Percentiles rank a stretch among this genome's conserved stretches.
These are phyloP conservation scores for Periparus ater DNA, from an alignment of 2,797 vertebrate species.

Conservation along the genomic window DNA sequence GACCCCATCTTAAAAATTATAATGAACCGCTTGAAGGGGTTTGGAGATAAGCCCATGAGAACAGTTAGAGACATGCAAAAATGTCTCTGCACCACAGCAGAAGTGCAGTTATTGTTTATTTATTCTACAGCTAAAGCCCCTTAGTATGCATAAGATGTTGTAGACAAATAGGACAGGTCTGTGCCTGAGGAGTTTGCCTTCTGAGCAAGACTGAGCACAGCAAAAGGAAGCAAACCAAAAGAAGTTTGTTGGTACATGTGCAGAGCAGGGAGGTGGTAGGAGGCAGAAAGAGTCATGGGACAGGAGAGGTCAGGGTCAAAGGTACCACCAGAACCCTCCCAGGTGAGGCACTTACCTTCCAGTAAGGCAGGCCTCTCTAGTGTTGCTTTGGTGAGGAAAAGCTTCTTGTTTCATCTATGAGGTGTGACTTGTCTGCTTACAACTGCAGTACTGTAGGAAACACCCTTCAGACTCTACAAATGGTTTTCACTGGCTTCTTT, in stretches of 20 bases:
- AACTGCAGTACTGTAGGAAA: background rate
- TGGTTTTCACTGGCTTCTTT: background rate
- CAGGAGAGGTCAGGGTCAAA: background rate
- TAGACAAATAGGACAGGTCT: conserved; percentile 46
- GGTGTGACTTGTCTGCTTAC: background rate
- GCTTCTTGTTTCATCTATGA: background rate
- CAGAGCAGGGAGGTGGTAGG: background rate
- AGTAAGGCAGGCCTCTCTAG: background rate
- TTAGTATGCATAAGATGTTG: conserved; percentile 18
- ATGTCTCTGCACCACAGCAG: background rate
- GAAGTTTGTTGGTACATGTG: background rate
- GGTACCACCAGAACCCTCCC: background rate
- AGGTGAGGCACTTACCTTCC: background rate
- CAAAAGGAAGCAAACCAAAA: background rate
- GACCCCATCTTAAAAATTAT: background rate
- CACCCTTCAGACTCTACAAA: background rate
- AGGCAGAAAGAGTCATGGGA: background rate
- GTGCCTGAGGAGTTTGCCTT: conserved; percentile 50
- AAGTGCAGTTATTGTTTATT: conserved; percentile 28
- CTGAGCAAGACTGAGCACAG: conserved; percentile 13
- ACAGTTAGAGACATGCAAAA: conserved; percentile 50
- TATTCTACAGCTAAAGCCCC: conserved; percentile 6
- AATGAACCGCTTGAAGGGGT: background rate
- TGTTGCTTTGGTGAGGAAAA: background rate
- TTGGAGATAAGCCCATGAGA: conserved; percentile 39